Evolutionary conservation across 1,140 invertebrate species (phyloP), one percentile per base, ranked within the genome.

Genomic region (Ridgeia piscesae): DNA sequence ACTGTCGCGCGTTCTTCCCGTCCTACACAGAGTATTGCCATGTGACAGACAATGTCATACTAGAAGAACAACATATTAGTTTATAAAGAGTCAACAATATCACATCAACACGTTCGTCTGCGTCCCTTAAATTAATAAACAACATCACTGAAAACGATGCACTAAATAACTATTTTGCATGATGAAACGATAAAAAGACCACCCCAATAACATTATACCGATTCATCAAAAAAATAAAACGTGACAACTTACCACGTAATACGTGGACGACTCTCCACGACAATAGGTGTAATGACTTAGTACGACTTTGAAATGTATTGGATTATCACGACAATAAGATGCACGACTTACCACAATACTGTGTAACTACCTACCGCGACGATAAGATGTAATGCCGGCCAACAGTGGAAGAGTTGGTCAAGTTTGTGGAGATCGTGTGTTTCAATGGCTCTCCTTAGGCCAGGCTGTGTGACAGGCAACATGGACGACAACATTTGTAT

Each of bases 1-100:
- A 95, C 93, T 95, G 94, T 77, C 95, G 93, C 27, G 95, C 89
- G 21, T 94, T 94, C 92, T 94, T 94, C 33, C 94, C 93, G 93
- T 94, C 95, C 92, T 94, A 42, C 17, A 90, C 11, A 90, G 33
- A 33, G 21, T 4, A 77, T 77, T 77, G 27, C 17, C 58, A 77
- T 9, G 14, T 42, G 4, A 42, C 58, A 77, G 14, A 27, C 4
- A 9, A 21, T 27, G 14, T 94, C n/a, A 94, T 92, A 91, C 94
- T 93, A 89, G 94, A 94, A 94, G 95, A 95, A 89, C 93, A 94
- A 77, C 14, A 77, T 4, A 2, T 77, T 8, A 6, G 8, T 31
- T 21, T 21, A 77, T 77, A 77, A 21, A 17, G 58, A 14, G 27
- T 77, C 11, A 0, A 21, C 27, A 14, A 31, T 77, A 21, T 77